phyloP scores from a whole-genome alignment of 2,888 invertebrate genomes.

The Minunthozetes semirufus region DNA sequence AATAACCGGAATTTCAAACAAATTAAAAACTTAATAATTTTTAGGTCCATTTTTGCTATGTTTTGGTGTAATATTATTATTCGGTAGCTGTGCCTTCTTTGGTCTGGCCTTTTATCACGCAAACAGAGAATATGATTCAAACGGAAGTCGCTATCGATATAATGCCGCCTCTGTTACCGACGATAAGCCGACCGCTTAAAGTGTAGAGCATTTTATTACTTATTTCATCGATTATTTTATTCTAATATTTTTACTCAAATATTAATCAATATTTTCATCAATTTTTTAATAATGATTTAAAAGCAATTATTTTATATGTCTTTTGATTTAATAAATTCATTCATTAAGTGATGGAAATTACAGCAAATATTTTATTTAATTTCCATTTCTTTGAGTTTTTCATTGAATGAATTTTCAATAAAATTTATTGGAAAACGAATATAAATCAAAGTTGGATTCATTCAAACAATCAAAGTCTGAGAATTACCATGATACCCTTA shows the following conservation, averaged over 20 bases:
- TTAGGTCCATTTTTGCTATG: slow-evolving; percentile 40
- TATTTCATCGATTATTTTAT: not conserved
- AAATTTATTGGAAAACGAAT: too few relatives aligned
- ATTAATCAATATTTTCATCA: not conserved
- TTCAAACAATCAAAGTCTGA: too few relatives aligned
- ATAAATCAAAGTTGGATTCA: too few relatives aligned
- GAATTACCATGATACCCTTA: too few relatives aligned
- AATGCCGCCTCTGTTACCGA: not conserved
- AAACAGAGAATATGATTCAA: slow-evolving; percentile 18
- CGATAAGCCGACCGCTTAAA: not conserved
- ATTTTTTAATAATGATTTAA: not conserved
- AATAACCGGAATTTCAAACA: not conserved
- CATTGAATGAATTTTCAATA: not conserved
- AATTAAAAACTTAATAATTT: not conserved
- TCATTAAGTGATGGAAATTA: too few relatives aligned
- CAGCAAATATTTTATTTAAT: not conserved
- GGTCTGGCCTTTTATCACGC: slow-evolving; percentile 38
- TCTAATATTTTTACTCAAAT: not conserved
- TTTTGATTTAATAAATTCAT: too few relatives aligned
- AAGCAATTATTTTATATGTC: not conserved
- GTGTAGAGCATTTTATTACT: slow-evolving; percentile 12
- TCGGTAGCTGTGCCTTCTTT: slow-evolving; percentile 41
- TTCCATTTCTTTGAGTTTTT: not conserved
- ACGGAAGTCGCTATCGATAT: not conserved
- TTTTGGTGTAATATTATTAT: slow-evolving; percentile 39